Evolutionary conservation across 2,888 invertebrate genomes (phyloP).

Genomic region (Drosophila basisetae): DNA sequence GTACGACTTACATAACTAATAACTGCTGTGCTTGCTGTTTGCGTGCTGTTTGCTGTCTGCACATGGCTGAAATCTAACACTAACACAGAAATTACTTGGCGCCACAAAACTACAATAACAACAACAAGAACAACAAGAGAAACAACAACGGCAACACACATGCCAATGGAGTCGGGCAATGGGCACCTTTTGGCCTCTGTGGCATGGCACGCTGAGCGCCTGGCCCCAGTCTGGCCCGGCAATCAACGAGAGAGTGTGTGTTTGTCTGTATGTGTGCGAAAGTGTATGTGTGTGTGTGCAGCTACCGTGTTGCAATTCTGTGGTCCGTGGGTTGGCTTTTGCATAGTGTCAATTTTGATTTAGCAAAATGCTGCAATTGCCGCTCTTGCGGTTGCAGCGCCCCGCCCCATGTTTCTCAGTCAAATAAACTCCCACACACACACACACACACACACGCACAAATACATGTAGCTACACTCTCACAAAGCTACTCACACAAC

Average conservation of each 20-base stretch:
- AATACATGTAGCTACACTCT: not conserved
- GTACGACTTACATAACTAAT: slow-evolving; percentile 56
- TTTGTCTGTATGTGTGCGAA: slow-evolving; percentile 17
- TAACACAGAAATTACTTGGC: slow-evolving; percentile 70
- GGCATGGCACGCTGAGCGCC: slow-evolving; percentile 76
- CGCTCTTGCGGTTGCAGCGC: slow-evolving; percentile 26
- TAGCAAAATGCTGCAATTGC: slow-evolving; percentile 71
- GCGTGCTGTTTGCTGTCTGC: slow-evolving; percentile 64
- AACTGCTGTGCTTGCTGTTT: slow-evolving; percentile 55
- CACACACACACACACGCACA: slow-evolving; percentile 27
- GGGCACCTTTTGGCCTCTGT: slow-evolving; percentile 76
- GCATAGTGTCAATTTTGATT: slow-evolving; percentile 79
- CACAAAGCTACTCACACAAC: slow-evolving; percentile 6
- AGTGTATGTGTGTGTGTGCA: slow-evolving; percentile 22
- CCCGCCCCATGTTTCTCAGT: not conserved
- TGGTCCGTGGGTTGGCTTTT: slow-evolving; percentile 73
- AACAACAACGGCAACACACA: slow-evolving; percentile 31
- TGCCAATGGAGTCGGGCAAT: slow-evolving; percentile 49
- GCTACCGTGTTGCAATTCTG: slow-evolving; percentile 72
- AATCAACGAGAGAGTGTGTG: slow-evolving; percentile 31
- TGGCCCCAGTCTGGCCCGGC: slow-evolving; percentile 70
- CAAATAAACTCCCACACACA: slow-evolving; percentile 46
- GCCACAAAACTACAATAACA: slow-evolving; percentile 59
- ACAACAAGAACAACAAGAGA: slow-evolving; percentile 23
- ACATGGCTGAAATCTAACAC: slow-evolving; percentile 77